These are phyloP conservation scores for Lasioglossum zephyrum DNA, from an alignment of 2,888 invertebrate genomes.

Conservation along the genomic window DNA sequence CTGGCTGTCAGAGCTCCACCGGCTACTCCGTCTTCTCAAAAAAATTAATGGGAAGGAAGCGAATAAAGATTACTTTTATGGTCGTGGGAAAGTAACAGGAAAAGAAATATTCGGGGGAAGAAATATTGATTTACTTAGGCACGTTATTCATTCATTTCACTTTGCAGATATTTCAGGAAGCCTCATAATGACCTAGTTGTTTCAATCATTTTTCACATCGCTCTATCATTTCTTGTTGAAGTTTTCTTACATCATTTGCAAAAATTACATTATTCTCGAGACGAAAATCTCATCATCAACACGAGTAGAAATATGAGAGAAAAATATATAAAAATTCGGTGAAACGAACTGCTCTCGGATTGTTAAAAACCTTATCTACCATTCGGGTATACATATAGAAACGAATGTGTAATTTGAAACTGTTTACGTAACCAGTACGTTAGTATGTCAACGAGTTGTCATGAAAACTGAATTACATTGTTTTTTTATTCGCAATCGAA, in stretches of 20 bases:
- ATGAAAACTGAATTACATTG: constrained; percentile 26
- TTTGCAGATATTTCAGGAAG: neutral
- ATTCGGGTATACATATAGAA: neutral
- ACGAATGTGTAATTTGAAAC: neutral
- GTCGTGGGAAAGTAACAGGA: constrained; percentile 5
- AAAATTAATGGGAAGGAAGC: constrained; percentile 5
- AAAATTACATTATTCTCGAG: neutral
- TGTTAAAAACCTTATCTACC: neutral
- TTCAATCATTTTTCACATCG: neutral
- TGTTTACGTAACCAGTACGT: neutral
- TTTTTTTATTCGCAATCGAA: neutral
- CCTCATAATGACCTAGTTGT: neutral
- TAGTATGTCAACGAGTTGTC: neutral
- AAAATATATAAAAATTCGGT: neutral
- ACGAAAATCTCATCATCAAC: neutral
- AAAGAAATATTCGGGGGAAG: neutral
- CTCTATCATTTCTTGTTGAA: neutral
- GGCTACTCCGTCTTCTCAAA: neutral
- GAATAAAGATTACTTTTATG: constrained; percentile 5
- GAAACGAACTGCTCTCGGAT: neutral
- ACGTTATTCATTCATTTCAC: neutral
- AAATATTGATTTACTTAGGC: constrained; percentile 1
- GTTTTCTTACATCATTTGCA: neutral
- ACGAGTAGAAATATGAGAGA: neutral
- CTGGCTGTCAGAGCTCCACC: neutral